Percentiles rank a stretch among this genome's conserved stretches.
These are phyloP conservation scores for Myiotriccus ornatus DNA, from an alignment of 2,797 vertebrate genomes.

Conservation along the genomic window DNA sequence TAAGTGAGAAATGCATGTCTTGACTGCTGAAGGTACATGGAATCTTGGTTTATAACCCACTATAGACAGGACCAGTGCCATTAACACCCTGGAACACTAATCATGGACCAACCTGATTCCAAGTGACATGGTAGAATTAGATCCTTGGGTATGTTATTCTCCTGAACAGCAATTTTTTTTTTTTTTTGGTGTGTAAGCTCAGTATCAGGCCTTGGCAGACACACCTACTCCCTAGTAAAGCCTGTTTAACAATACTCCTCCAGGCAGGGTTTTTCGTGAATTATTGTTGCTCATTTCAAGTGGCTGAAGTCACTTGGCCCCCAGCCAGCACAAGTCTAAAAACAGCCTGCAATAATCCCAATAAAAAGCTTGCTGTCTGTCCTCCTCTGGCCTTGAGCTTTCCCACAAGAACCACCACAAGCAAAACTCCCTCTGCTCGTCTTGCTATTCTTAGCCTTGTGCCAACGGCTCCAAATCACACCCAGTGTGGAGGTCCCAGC, in stretches of 20 bases:
- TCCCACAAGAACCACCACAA: background rate
- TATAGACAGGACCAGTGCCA: background rate
- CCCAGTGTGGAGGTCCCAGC: background rate
- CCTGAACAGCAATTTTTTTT: background rate
- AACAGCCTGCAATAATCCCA: background rate
- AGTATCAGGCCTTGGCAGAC: background rate
- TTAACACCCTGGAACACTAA: background rate
- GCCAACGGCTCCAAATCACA: background rate
- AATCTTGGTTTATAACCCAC: background rate
- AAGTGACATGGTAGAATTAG: background rate
- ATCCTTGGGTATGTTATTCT: background rate
- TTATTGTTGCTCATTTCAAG: background rate
- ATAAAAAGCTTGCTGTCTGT: background rate
- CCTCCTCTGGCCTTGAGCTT: background rate
- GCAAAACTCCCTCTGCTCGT: background rate
- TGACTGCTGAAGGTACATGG: background rate
- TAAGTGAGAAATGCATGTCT: background rate
- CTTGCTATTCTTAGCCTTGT: background rate
- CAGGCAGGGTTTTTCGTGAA: constrained; percentile 35
- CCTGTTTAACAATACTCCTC: background rate
- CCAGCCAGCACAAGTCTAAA: constrained; percentile 13
- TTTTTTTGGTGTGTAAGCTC: background rate
- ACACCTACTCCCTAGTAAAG: background rate
- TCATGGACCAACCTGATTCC: background rate
- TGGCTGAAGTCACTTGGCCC: constrained; percentile 18